Conservation (phyloP, 1,140 invertebrate species). For the Drosophila tristis region DNA sequence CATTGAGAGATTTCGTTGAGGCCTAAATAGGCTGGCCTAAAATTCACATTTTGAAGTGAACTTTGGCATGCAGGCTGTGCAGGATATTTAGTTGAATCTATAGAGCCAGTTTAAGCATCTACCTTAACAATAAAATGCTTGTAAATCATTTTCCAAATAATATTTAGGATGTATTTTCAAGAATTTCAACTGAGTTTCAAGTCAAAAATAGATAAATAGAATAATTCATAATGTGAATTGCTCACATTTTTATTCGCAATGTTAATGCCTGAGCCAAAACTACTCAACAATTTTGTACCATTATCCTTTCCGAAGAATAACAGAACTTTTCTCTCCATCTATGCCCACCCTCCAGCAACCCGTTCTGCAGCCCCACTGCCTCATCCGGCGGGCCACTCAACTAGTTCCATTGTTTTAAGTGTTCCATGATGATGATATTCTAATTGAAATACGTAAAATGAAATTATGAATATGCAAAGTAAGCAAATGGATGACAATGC, state of each 20-base stretch:
- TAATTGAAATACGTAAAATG: constrained; percentile 83
- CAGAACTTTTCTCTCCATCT: constrained; percentile 17
- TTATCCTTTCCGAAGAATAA: background rate
- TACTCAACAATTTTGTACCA: constrained; percentile 7
- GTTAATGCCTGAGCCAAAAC: constrained; percentile 10
- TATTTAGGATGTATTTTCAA: too few relatives aligned
- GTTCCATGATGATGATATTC: constrained; percentile 77
- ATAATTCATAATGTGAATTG: constrained; percentile 13
- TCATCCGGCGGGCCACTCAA: constrained; percentile 16
- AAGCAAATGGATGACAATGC: constrained; percentile 83
- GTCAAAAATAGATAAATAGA: background rate
- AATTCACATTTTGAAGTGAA: background rate
- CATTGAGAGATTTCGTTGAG: constrained; percentile 51
- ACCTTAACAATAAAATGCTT: background rate
- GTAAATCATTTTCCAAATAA: too few relatives aligned
- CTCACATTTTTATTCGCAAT: constrained; percentile 1
- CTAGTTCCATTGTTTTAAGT: constrained; percentile 64
- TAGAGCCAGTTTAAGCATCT: too few relatives aligned
- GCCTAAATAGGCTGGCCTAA: background rate
- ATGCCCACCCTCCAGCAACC: too few relatives aligned
- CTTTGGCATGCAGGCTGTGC: background rate
- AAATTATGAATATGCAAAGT: constrained; percentile 83
- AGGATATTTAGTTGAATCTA: too few relatives aligned
- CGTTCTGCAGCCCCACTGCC: background rate
- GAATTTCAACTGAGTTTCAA: too few relatives aligned